Percentiles rank a stretch among this genome's conserved stretches.
Conservation (phyloP, 2,113 vertebrate species). For the rabbit (Oryctolagus cuniculus) region DNA sequence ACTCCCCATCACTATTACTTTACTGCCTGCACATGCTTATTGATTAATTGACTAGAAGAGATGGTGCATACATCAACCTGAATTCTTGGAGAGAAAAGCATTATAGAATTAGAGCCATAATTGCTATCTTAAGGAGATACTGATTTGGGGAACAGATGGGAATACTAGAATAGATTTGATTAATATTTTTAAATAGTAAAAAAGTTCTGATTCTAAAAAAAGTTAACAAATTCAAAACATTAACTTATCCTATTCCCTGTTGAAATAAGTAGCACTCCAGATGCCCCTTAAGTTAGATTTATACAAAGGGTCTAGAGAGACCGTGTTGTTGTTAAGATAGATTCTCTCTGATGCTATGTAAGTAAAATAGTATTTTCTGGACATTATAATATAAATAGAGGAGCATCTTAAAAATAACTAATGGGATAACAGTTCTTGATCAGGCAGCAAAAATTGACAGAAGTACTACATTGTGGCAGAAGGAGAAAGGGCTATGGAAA, state of each 20-base stretch:
- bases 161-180: conserved; percentile 65
- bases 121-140: conserved; percentile 47
- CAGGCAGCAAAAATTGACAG: not conserved
- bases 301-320: not conserved
- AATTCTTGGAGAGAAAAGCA: conserved; percentile 32
- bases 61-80: conserved; percentile 13
- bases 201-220: conserved; percentile 66
- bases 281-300: not conserved
- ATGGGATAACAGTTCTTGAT: not conserved
- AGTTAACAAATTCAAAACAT: not conserved
- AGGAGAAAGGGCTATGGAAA: not conserved
- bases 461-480: not conserved
- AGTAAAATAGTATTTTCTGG: not conserved
- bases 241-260: conserved; percentile 52
- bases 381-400: not conserved
- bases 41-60: conserved; percentile 58
- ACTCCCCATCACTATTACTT: conserved; percentile 46
- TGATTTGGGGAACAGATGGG: conserved; percentile 74
- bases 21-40: conserved; percentile 26
- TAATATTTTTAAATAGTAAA: conserved; percentile 78
- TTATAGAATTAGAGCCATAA: conserved; percentile 37
- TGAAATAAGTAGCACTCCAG: conserved; percentile 59
- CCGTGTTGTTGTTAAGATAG: not conserved
- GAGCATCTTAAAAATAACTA: not conserved
- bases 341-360: not conserved